These are phyloP conservation scores for Dendronephthya gigantea DNA, from an alignment of 64 coral and sea anemone genomes.

Conservation along the genomic window DNA sequence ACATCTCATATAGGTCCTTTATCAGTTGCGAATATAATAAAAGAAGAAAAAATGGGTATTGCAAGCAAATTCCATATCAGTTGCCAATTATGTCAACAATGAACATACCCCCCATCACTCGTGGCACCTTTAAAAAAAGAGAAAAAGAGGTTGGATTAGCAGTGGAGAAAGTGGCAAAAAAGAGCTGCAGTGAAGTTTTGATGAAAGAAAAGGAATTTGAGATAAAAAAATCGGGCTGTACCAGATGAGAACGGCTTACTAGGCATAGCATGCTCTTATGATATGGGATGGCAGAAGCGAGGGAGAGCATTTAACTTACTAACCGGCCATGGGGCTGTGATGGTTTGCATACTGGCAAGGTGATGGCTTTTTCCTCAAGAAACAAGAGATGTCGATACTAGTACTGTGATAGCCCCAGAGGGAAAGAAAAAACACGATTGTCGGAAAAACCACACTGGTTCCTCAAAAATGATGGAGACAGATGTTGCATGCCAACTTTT, in stretches of 20 bases:
- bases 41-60: no score
- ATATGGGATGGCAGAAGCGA: constrained; percentile 54
- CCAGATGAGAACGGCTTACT: background rate
- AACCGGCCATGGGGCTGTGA: constrained; percentile 47
- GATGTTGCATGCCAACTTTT: constrained; percentile 32
- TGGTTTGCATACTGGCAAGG: constrained; percentile 43
- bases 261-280: constrained; percentile 26
- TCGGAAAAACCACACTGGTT: constrained; percentile 49
- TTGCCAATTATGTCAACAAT: no score
- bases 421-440: constrained; percentile 50
- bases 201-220: background rate
- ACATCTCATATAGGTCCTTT: no score
- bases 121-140: constrained; percentile 27
- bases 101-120: constrained; percentile 43
- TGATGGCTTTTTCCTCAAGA: constrained; percentile 38
- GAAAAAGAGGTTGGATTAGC: constrained; percentile 44
- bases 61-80: no score
- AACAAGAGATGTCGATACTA: constrained; percentile 37
- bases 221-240: background rate
- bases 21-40: no score
- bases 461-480: constrained; percentile 58
- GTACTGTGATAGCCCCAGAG: constrained; percentile 39
- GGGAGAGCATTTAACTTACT: constrained; percentile 31
- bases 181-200: constrained; percentile 13
- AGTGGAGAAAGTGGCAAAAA: constrained; percentile 33